Evolutionary conservation across 1,140 invertebrate species (phyloP), one percentile per base, ranked within the genome.

Genomic region (Lucilia cuprina): DNA sequence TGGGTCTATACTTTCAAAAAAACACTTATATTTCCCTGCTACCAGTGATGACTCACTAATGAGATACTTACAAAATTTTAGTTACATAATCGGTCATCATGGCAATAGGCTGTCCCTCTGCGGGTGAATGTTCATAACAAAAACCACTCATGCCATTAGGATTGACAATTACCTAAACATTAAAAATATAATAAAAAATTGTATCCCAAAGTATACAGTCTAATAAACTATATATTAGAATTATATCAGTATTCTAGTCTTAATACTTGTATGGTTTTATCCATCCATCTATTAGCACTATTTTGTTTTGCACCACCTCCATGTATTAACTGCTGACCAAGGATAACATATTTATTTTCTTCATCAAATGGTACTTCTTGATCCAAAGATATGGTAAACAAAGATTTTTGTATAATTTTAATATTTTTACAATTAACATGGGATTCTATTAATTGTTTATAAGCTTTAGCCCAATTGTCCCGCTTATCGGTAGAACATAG

Each of bases 111-210:
- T 96, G 95, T 1, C 97, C 98, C 92, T 99, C 98, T 41, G 97
- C 97, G 2, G 97, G 96, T 8, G 96, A 97, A 91, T 99, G 98
- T 91, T 99, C 98, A 91, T 98, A 99, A 19, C 95, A 96, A 65
- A 98, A 92, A 0, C 98, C 98, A 86, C 95, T 93, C 82, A 95
- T 93, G 55, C 98, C 97, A 91, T 97, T 95, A 34, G 92, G 92
- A 80, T 96, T 96, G 80, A 98, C 93, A 77, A 98, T 94, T 88
- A 97, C 95, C 95, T 97, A 89, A 84, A 94, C 14, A 77, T 8
- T 25, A 75, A 84, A 47, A 75, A n/a, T 17, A 83, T 41, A 41
- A 2, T 8, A 41, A 41, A 41, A 41, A 41, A 41, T 41, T 3
- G 2, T 41, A 7, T 41, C 41, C 41, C 14, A 14, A 47, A 17